Conservation (phyloP, 2,113 vertebrate genomes). For the Apodemus sylvaticus region DNA sequence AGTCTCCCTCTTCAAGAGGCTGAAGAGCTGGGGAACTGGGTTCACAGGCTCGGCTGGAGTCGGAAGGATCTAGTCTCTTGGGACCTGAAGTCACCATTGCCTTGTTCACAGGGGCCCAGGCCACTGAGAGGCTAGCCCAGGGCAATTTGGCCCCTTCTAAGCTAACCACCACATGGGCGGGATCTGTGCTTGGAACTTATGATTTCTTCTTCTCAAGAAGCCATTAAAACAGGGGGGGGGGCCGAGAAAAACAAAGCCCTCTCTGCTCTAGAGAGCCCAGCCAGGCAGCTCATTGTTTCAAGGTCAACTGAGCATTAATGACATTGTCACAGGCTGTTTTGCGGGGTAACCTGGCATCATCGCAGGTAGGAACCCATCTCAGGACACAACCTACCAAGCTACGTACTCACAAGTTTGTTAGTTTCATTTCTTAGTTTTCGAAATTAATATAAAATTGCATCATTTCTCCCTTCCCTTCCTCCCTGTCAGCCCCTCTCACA, state of each 20-base stretch:
- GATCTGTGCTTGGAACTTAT: neutral
- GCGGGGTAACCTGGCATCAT: neutral
- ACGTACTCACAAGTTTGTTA: neutral
- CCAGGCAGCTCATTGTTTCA: too few species aligned
- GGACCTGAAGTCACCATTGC: neutral
- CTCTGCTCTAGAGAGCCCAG: neutral
- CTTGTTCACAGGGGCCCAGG: neutral
- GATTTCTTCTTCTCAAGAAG: neutral
- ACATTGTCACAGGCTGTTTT: neutral
- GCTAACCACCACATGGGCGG: rapidly evolving
- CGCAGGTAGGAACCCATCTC: neutral
- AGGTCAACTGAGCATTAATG: too few species aligned
- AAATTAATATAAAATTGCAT: neutral
- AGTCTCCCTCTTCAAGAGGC: neutral
- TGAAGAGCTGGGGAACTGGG: neutral
- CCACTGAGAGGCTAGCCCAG: too few species aligned
- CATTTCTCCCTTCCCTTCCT: neutral
- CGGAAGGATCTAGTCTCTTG: neutral
- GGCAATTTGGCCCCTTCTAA: too few species aligned
- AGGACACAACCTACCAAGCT: neutral
- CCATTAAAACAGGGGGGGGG: neutral
- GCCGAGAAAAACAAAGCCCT: neutral
- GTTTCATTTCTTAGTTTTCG: neutral
- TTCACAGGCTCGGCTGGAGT: neutral
- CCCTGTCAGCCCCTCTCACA: rapidly evolving